These are phyloP conservation scores for Lepidotrigona ventralis DNA, from an alignment of 1,140 invertebrate species.

Conservation along the genomic window DNA sequence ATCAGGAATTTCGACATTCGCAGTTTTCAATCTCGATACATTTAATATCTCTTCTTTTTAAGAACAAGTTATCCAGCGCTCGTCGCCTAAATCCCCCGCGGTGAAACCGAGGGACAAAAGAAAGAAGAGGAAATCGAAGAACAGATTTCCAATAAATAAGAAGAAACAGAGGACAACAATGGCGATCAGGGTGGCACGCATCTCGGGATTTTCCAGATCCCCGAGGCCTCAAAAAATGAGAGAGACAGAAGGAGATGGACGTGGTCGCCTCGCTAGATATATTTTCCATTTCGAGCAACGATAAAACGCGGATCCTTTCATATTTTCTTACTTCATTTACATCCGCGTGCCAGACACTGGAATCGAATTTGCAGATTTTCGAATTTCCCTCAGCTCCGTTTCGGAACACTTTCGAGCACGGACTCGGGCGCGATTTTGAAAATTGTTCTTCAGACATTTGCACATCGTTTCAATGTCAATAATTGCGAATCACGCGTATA, in stretches of 20 bases:
- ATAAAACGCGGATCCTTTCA: background rate
- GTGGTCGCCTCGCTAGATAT: constrained; percentile 54
- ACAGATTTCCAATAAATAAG: constrained; percentile 49
- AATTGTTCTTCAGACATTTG: no score
- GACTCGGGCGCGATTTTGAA: no score
- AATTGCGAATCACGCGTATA: no score
- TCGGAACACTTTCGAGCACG: no score
- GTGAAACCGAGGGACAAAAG: background rate
- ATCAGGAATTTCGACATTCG: no score
- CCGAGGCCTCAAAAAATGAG: constrained; percentile 30
- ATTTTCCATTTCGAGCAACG: constrained; percentile 54
- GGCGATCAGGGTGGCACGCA: constrained; percentile 42
- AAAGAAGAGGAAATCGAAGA: background rate
- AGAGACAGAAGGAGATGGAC: background rate
- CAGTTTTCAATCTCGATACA: no score
- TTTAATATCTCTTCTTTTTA: background rate
- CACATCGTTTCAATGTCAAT: no score
- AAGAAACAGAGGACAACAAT: constrained; percentile 46
- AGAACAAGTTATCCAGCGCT: background rate
- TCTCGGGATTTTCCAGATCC: constrained; percentile 53
- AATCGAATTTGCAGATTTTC: background rate
- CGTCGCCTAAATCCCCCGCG: background rate
- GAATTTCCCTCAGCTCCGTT: background rate
- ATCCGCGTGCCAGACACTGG: no score
- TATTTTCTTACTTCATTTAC: background rate